Evolutionary conservation across 2,113 vertebrate species (phyloP), one percentile per base, ranked within the genome.

Genomic region (Tenrec ecaudatus): DNA sequence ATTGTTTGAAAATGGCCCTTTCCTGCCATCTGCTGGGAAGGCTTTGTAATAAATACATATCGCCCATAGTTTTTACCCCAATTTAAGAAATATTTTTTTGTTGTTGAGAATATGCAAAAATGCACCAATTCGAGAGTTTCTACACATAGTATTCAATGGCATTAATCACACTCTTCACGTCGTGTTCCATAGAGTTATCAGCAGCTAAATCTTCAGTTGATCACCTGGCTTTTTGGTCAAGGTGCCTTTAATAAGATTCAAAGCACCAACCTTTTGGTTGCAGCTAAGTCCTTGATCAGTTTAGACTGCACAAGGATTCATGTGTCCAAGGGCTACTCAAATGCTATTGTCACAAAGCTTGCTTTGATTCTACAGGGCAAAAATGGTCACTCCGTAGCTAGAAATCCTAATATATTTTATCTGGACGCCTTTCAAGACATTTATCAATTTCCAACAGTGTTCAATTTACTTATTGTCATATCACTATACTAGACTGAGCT

Each of bases 31-130:
- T 92, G 66, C 27, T 95, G 82, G 80, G 92, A 88, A 11, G 58
- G 38, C 84, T 83, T 93, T 87, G n/a, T 90, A 90, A 82, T 40
- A 77, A 87, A 62, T 68, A 66, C 57, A 88, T 86, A 53, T 88
- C 14, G 31, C 4, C 8, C 25, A 62, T 62, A 29, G 90, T 78
- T 53, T 53, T 53, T 53, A 53, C 12, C 5, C 9, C 47, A 53
- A 12, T 53, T 53, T 53, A 53, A 53, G 47, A 53, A 53, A 10
- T 53, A 10, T 53, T 5, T 14, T 53, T 53, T 53, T 53, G 47
- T 53, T 53, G 47, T 14, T 53, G 12, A 53, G 47, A 10, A 53
- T 53, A 53, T 53, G 47, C 9, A 53, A 53, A 14, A 8, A 7
- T 20, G 9, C 25, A 47, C n/a, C 5, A 43, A 66, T 82, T 89